Base-by-base conservation (phyloP, 2,888 invertebrate genomes). In the Hyalella azteca region DNA sequence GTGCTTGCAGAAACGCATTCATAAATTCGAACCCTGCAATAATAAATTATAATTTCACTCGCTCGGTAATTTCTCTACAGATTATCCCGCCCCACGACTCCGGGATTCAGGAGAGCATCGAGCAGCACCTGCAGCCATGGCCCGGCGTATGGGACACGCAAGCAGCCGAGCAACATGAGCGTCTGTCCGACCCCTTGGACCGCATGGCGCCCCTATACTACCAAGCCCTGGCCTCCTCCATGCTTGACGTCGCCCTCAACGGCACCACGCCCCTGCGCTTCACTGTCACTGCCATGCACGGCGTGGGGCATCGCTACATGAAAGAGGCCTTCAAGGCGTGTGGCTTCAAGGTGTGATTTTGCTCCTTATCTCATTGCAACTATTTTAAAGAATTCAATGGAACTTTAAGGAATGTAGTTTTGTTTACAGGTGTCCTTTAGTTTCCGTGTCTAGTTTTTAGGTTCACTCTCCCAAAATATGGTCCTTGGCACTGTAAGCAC, bases 261-360 rank as follows among this genome's bases (percentile, higher is more conserved):
- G 88, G 88, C 59, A 89, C 88, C 26, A 90, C 91, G 15, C 79
- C 81, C 9, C 60, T 85, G 66, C 79, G 36, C 45, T 82, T 82
- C 0, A 91, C 91, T 78, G 92, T 95, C 84, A 97, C 97, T 15
- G 95, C 98, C 0, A 96, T 99, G 95, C 99, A 99, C 87, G 99
- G 99, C 4, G 98, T 99, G 4, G 98, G 98, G 0, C 93, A 94
- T 87, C 89, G 91, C 2, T 96, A 91, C 86, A 90, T 97, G 81
- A 88, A 91, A 79, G 90, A 91, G 85, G 94, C 95, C 1, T 94
- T 98, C 86, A 89, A 92, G 84, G 88, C 89, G 13, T 93, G 93
- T 77, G 92, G 93, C 84, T 92, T 98, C 79, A 91, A 92, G 89
- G 93, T 93, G 87, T 86, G 86, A 48, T 59, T 77, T 7, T 84